phyloP scores from a whole-genome alignment of 35 echinoderm and acorn worm species.

The Patiria miniata region DNA sequence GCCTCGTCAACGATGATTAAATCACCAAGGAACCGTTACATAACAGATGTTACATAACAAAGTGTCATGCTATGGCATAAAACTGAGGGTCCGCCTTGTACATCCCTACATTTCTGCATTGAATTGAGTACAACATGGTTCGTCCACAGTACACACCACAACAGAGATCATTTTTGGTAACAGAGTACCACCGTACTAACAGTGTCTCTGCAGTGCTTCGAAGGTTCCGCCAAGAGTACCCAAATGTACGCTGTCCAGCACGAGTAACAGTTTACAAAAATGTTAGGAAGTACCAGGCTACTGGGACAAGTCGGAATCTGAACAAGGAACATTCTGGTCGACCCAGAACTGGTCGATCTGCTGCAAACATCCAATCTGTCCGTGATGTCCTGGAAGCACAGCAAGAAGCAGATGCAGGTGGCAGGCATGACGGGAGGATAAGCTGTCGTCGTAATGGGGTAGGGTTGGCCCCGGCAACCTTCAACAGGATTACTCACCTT shows the following conservation, averaged over 20 bases:
- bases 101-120: background rate
- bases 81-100: background rate
- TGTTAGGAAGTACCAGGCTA: background rate
- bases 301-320: background rate
- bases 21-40: too few relatives aligned
- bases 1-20: too few relatives aligned
- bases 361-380: background rate
- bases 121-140: background rate
- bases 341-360: background rate
- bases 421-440: background rate
- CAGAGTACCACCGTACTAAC: background rate
- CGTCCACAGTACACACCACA: background rate
- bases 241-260: too few relatives aligned
- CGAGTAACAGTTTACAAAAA: background rate
- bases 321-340: too few relatives aligned
- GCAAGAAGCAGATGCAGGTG: background rate
- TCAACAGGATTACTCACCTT: slow-evolving; percentile 4
- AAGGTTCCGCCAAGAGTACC: background rate
- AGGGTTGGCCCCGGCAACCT: too few relatives aligned
- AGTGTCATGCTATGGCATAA: background rate
- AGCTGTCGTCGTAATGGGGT: background rate
- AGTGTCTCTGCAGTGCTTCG: background rate
- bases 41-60: too few relatives aligned
- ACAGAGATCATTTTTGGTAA: background rate
- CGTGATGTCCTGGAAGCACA: background rate